Evolutionary conservation across 2,797 vertebrate genomes (phyloP).

Genomic region (Sebastes taczanowskii): DNA sequence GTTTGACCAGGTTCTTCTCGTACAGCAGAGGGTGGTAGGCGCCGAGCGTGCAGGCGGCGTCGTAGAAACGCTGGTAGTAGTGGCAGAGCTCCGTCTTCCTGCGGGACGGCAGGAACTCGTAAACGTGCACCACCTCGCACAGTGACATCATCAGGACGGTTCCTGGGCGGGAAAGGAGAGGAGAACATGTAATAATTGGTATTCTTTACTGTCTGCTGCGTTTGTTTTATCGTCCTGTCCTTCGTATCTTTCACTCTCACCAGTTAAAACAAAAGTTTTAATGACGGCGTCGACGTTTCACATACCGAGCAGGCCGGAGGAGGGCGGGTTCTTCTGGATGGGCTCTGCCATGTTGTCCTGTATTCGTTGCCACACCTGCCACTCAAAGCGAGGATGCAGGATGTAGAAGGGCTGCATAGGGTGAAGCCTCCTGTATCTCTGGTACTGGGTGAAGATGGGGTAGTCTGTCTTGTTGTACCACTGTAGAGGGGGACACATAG

Average conservation of each 20-base stretch:
- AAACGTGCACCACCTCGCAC: conserved; percentile 84
- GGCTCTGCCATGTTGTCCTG: conserved; percentile 85
- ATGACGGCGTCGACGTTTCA: fast-evolving
- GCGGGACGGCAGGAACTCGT: conserved; percentile 85
- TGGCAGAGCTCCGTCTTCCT: conserved; percentile 85
- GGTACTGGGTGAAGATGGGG: conserved; percentile 85
- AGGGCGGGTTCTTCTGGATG: conserved; percentile 87
- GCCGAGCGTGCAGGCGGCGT: conserved; percentile 85
- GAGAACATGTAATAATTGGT: neutral
- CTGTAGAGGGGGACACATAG: conserved; percentile 46
- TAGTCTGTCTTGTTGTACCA: conserved; percentile 86
- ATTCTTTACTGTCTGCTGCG: too few relatives aligned
- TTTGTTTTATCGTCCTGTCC: neutral
- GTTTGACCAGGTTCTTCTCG: conserved; percentile 87
- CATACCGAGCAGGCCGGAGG: conserved; percentile 83
- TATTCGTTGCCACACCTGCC: conserved; percentile 84
- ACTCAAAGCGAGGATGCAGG: conserved; percentile 82
- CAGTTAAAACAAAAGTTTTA: neutral
- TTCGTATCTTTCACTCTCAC: neutral
- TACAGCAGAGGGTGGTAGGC: conserved; percentile 87
- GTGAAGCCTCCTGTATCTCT: conserved; percentile 80
- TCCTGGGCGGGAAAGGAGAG: conserved; percentile 55
- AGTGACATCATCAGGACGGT: conserved; percentile 87
- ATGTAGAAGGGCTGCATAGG: conserved; percentile 85
- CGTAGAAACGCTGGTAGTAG: conserved; percentile 84